Base-by-base conservation (phyloP, 1,140 invertebrate genomes). In the Sycophaga agraensis region DNA sequence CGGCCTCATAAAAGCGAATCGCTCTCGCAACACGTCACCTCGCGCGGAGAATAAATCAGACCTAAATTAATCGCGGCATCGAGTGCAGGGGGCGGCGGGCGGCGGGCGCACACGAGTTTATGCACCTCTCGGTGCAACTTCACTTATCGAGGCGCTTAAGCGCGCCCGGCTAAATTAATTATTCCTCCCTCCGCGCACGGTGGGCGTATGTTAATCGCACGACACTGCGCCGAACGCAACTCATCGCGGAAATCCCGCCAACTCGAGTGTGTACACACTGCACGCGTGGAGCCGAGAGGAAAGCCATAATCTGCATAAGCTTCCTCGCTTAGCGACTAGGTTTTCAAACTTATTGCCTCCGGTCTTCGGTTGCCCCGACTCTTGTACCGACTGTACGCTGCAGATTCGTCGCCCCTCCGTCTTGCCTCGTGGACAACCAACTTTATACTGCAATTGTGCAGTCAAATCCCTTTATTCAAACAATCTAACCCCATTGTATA, bases 231-330 rank as follows among this genome's bases (percentile, higher is more conserved):
- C 37, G 37, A 40, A 40, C n/a, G 37, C 37, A 40, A 40, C n/a
- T 40, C n/a, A n/a, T n/a, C 45, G 45, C 22, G 62, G 59, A 65
- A 65, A 63, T 59, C 39, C 59, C 12, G 31, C 19, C 17, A 6
- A 45, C 16, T 22, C 7, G 21, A 45, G n/a, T n/a, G n/a, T n/a
- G n/a, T n/a, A n/a, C n/a, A n/a, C n/a, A 31, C 4, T 4, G 28
- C 28, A 11, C 28, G 39, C 9, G 49, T 22, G 34, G 35, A 19
- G 17, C 5, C 31, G 39, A 21, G 28, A 37, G 57, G n/a, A n/a
- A n/a, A 31, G 9, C 9, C 37, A 43, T 61, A 45, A 46, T 46
- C 50, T 37, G 42, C 59, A 43, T 54, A 37, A 61, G 42, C 37
- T 42, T 42, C 21, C 50, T 54, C 48, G 11, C 14, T 14, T 39